Conservation (phyloP, 2,113 vertebrate genomes). For the Austrofundulus limnaeus region DNA sequence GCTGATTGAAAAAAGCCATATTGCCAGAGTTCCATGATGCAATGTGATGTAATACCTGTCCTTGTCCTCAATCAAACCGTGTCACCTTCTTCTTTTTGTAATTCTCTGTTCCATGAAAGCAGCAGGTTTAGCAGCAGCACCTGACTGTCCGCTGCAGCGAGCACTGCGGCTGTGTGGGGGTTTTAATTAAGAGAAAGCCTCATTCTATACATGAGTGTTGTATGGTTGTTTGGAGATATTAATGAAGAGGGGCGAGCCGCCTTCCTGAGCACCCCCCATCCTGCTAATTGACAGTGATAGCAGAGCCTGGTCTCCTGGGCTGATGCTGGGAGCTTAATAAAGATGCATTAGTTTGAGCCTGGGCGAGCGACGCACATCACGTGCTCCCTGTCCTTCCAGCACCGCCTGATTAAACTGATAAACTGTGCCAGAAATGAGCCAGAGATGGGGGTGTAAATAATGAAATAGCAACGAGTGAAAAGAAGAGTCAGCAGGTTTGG, state of each 20-base stretch:
- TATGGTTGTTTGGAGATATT: slow-evolving; percentile 60
- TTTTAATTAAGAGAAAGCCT: slow-evolving; percentile 69
- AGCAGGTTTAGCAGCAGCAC: slow-evolving; percentile 34
- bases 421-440: slow-evolving; percentile 47
- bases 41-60: slow-evolving; percentile 74
- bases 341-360: slow-evolving; percentile 61
- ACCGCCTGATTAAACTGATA: slow-evolving; percentile 68
- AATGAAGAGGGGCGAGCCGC: slow-evolving; percentile 59
- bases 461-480: slow-evolving; percentile 41
- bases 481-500: slow-evolving; percentile 23
- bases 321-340: slow-evolving; percentile 67
- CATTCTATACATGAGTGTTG: slow-evolving; percentile 49
- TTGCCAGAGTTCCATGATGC: slow-evolving; percentile 70
- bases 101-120: slow-evolving; percentile 49
- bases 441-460: slow-evolving; percentile 52
- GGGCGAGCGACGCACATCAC: slow-evolving; percentile 43
- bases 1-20: slow-evolving; percentile 73
- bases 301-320: slow-evolving; percentile 56
- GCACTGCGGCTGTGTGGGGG: slow-evolving; percentile 44
- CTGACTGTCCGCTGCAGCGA: slow-evolving; percentile 41
- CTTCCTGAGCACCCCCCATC: slow-evolving; percentile 25
- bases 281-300: slow-evolving; percentile 73
- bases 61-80: too few relatives aligned
- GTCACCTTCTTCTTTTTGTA: slow-evolving; percentile 18
- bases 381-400: not conserved